Percentiles rank a stretch among this genome's conserved stretches.
Conservation (phyloP, 2,888 invertebrate genomes). For the Amphipyra berbera region DNA sequence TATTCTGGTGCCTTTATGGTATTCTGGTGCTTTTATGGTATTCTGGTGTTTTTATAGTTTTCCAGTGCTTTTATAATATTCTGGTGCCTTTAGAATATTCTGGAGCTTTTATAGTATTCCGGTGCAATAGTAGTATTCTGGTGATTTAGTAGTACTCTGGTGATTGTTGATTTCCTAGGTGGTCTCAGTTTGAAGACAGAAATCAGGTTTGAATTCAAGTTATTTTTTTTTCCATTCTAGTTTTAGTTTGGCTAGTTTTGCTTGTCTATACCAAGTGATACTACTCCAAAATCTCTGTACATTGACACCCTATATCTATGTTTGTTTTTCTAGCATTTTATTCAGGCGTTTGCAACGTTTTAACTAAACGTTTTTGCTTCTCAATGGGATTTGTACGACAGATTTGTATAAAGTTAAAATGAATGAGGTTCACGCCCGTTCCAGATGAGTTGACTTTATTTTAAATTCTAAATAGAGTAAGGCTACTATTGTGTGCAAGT, state of each 20-base stretch:
- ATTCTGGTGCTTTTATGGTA: too few relatives aligned
- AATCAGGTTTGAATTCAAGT: too few relatives aligned
- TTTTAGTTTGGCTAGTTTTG: background rate
- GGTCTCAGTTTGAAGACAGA: too few relatives aligned
- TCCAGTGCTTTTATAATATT: too few relatives aligned
- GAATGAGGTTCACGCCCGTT: slow-evolving; percentile 55
- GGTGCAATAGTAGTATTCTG: too few relatives aligned
- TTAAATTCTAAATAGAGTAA: slow-evolving; percentile 38
- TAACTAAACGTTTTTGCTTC: slow-evolving; percentile 64
- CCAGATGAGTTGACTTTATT: slow-evolving; percentile 48
- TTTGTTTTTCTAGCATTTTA: slow-evolving; percentile 63
- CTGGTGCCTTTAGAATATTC: too few relatives aligned
- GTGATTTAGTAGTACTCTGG: too few relatives aligned
- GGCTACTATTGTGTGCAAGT: slow-evolving; percentile 3
- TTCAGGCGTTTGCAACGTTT: slow-evolving; percentile 61
- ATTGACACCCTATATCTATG: slow-evolving; percentile 27
- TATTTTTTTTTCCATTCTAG: too few relatives aligned
- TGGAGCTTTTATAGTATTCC: too few relatives aligned
- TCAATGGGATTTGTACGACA: slow-evolving; percentile 55
- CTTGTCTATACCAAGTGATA: background rate
- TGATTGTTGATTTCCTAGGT: too few relatives aligned
- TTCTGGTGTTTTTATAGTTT: too few relatives aligned
- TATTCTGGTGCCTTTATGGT: too few relatives aligned
- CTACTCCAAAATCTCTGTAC: slow-evolving; percentile 28
- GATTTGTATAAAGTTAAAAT: slow-evolving; percentile 57